Evolutionary conservation across 2,113 vertebrate genomes (phyloP), one percentile per base, ranked within the genome.

Genomic region (Australoheros scitulus): DNA sequence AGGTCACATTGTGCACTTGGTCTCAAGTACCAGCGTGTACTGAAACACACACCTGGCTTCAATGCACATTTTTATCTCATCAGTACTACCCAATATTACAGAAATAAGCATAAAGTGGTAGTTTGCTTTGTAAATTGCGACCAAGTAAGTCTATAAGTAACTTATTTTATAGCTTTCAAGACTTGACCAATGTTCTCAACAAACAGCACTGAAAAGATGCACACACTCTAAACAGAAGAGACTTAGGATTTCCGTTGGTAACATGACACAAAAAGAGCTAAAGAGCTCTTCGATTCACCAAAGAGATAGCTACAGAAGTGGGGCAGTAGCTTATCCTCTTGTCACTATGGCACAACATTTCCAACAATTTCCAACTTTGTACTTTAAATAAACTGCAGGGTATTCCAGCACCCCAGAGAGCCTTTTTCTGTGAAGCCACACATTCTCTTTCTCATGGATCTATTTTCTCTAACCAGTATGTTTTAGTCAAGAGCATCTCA

Each of bases 401-500:
- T 70, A 20, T 5, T 26, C 29, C 43, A 50, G 29, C 9, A 32
- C 10, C 43, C 43, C 43, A 29, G 15, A 15, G 65, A 50, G 15
- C 29, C 24, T 50, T 43, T 43, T 24, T 70, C 41, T 70, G 3
- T 50, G 24, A 70, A 70, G 24, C 24, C 3, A 52, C 26, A 72
- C 10, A 55, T 32, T 72, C 10, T 72, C 47, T 52, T 52, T 72
- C 18, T 50, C 34, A 56, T 74, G 64, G 43, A 85, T 85, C 59
- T 61, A 41, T 82, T 56, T 72, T 14, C n/a, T 57, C 61, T 24
- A 61, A 43, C 36, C 38, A 79, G 14, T 55, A 80, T 74, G 81
- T 79, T 85, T 75, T 77, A 72, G 24, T 81, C 29, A 59, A 32
- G 32, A 55, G 38, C 15, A 61, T 76, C 59, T 70, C 52, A 41